Conservation (phyloP, 64 coral and sea anemone genomes). For the Porites lutea region DNA sequence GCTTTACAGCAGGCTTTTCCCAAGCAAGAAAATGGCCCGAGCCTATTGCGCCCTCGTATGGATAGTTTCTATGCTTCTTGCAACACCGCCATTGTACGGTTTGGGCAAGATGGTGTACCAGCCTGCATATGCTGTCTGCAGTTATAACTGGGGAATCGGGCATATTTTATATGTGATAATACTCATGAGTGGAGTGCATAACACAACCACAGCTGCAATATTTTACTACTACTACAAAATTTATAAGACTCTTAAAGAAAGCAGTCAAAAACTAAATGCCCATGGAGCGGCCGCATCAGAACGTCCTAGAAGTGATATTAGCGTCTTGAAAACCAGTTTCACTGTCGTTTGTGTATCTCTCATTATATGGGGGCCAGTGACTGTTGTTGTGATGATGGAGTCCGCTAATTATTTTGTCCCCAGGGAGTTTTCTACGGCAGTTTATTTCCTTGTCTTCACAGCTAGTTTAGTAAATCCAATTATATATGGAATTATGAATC, state of each 20-base stretch:
- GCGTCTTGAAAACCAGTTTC: neutral
- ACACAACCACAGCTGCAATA: conserved; percentile 1
- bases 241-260: conserved; percentile 51
- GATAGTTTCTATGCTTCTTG: conserved; percentile 39
- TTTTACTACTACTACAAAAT: neutral
- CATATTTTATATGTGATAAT: conserved; percentile 60
- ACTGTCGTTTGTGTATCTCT: too few relatives aligned
- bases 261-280: neutral
- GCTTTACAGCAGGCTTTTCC: too few relatives aligned
- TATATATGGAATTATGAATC: conserved; percentile 14
- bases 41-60: neutral
- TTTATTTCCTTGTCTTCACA: conserved; percentile 59
- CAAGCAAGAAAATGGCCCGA: too few relatives aligned
- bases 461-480: conserved; percentile 25
- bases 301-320: conserved; percentile 28
- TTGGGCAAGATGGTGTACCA: conserved; percentile 26
- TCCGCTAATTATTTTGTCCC: neutral
- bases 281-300: neutral
- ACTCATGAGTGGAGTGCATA: conserved; percentile 12
- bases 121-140: conserved; percentile 27
- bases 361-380: conserved; percentile 58
- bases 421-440: conserved; percentile 38
- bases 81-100: conserved; percentile 18
- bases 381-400: conserved; percentile 41
- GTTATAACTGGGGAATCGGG: conserved; percentile 43